phyloP scores from a whole-genome alignment of 2,888 invertebrate species.

The Eremobia ochroleuca region DNA sequence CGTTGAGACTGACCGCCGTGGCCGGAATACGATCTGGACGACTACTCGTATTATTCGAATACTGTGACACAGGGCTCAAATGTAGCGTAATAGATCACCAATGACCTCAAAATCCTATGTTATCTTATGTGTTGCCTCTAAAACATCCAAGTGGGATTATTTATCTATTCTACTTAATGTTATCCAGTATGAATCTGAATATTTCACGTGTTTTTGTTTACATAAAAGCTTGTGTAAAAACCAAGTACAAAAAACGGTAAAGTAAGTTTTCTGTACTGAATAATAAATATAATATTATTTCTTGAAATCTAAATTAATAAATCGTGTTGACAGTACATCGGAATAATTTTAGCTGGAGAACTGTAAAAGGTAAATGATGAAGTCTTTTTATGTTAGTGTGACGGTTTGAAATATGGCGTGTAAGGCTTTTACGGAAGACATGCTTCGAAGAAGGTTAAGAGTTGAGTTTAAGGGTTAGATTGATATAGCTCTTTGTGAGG shows the following conservation, averaged over 20 bases:
- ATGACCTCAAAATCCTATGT: rapidly evolving
- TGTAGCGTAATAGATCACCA: background rate
- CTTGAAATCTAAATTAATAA: constrained; percentile 45
- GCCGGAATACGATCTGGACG: no score
- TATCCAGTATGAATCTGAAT: constrained; percentile 24
- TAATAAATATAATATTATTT: constrained; percentile 43
- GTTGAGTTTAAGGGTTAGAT: constrained; percentile 24
- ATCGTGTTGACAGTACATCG: constrained; percentile 41
- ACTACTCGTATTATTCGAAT: no score
- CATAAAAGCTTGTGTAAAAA: constrained; percentile 18
- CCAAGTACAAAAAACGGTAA: constrained; percentile 13
- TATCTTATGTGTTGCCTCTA: background rate
- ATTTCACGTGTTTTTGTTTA: constrained; percentile 30
- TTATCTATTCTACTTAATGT: constrained; percentile 16
- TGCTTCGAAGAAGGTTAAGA: background rate
- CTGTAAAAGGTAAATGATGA: constrained; percentile 20
- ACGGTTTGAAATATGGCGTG: constrained; percentile 41
- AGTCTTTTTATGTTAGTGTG: constrained; percentile 49
- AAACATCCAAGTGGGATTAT: background rate
- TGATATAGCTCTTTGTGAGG: constrained; percentile 18
- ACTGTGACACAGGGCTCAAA: background rate
- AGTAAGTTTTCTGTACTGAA: constrained; percentile 28
- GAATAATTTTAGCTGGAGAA: constrained; percentile 40
- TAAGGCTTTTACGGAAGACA: constrained; percentile 43
- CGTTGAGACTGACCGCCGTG: no score